A percentile compares a stretch with the other conserved stretches of the same genome.
Conservation (phyloP, 2,113 vertebrate species). For the Mugil cephalus region DNA sequence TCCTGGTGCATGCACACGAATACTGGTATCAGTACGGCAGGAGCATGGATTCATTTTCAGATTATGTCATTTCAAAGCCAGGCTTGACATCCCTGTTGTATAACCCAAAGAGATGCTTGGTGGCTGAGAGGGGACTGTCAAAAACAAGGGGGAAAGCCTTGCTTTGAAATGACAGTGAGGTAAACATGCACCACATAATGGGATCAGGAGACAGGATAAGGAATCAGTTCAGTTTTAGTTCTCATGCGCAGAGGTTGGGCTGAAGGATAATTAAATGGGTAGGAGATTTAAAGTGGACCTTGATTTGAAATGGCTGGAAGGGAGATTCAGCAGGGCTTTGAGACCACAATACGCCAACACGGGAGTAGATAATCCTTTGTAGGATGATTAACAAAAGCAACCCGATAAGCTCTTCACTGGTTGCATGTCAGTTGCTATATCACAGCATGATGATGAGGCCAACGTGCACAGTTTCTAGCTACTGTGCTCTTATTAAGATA, state of each 20-base stretch:
- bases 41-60: constrained; percentile 9
- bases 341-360: constrained; percentile 44
- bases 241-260: constrained; percentile 9
- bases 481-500: constrained; percentile 14
- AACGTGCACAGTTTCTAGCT: neutral
- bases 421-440: constrained; percentile 34
- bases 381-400: constrained; percentile 70
- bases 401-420: constrained; percentile 39
- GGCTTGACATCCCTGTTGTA: constrained; percentile 2
- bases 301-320: constrained; percentile 52
- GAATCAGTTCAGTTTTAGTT: too few species aligned
- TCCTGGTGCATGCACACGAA: constrained; percentile 76
- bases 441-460: neutral
- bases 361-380: constrained; percentile 61
- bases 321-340: constrained; percentile 38
- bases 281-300: constrained; percentile 42
- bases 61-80: neutral
- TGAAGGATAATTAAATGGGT: constrained; percentile 55
- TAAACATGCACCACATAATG: constrained; percentile 46
- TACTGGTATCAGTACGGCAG: constrained; percentile 17
- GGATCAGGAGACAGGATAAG: constrained; percentile 20
- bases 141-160: neutral
- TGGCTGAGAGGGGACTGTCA: neutral
- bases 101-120: too few species aligned
- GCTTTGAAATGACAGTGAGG: constrained; percentile 30